These are phyloP conservation scores for Pyrgus malvae DNA, from an alignment of 2,888 invertebrate species.

Conservation along the genomic window DNA sequence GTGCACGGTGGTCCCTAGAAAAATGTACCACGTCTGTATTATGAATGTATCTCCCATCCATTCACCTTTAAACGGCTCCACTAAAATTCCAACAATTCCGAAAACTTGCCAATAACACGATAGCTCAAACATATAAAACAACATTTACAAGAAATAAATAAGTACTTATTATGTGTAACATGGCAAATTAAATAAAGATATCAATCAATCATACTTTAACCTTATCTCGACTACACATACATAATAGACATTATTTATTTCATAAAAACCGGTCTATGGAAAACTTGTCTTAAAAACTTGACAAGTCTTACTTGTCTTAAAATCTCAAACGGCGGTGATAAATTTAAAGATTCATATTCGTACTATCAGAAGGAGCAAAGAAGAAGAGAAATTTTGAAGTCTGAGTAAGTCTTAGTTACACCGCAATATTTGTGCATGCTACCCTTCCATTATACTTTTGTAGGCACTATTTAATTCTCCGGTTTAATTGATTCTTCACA, in stretches of 20 bases:
- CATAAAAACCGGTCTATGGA: constrained; percentile 8
- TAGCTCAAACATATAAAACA: background rate
- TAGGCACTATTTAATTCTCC: constrained; percentile 19
- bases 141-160: background rate
- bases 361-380: background rate
- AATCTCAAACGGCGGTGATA: constrained; percentile 4
- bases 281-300: constrained; percentile 10
- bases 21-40: constrained; percentile 36
- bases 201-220: constrained; percentile 11
- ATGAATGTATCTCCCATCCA: constrained; percentile 11
- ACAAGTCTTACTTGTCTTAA: background rate
- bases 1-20: constrained; percentile 54
- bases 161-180: background rate
- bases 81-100: background rate
- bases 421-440: constrained; percentile 5
- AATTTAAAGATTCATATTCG: background rate
- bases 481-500: constrained; percentile 32
- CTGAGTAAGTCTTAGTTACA: too few relatives aligned
- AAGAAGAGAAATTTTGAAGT: too few relatives aligned
- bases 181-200: constrained; percentile 2
- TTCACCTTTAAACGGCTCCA: constrained; percentile 37
- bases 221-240: background rate
- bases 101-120: constrained; percentile 1
- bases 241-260: constrained; percentile 18
- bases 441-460: constrained; percentile 2